These are phyloP conservation scores for Chondrosia reniformis DNA, from an alignment of 37 sponge, comb jelly and placozoan genomes.

Conservation along the genomic window DNA sequence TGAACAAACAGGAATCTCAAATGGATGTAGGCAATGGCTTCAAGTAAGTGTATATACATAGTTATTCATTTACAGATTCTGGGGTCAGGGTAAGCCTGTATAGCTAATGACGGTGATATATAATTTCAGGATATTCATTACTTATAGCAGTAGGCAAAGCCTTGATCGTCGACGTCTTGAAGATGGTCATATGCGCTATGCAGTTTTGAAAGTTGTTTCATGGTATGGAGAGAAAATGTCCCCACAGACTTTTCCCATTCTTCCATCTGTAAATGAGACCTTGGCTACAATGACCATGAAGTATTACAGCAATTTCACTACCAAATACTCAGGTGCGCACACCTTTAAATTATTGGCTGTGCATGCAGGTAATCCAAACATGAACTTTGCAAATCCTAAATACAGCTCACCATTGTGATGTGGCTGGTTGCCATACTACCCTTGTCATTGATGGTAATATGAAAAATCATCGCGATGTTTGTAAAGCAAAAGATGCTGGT, in stretches of 20 bases:
- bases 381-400: too few relatives aligned
- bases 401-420: not conserved
- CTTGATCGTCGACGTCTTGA: slow-evolving; percentile 40
- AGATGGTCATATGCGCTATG: slow-evolving; percentile 33
- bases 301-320: not conserved
- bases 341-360: too few relatives aligned
- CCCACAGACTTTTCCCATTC: not conserved
- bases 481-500: not conserved
- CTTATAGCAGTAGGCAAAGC: not conserved
- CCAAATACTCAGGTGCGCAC: not conserved
- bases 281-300: not conserved
- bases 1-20: too few relatives aligned
- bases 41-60: too few relatives aligned
- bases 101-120: not conserved
- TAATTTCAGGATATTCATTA: not conserved
- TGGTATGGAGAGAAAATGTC: not conserved
- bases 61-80: too few relatives aligned
- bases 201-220: not conserved
- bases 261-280: not conserved
- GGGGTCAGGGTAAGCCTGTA: too few relatives aligned
- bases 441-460: not conserved
- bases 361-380: too few relatives aligned
- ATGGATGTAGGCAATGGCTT: too few relatives aligned
- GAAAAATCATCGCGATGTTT: not conserved
- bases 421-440: not conserved